Conservation (phyloP, 2,888 invertebrate species). For the Volucella bombylans region DNA sequence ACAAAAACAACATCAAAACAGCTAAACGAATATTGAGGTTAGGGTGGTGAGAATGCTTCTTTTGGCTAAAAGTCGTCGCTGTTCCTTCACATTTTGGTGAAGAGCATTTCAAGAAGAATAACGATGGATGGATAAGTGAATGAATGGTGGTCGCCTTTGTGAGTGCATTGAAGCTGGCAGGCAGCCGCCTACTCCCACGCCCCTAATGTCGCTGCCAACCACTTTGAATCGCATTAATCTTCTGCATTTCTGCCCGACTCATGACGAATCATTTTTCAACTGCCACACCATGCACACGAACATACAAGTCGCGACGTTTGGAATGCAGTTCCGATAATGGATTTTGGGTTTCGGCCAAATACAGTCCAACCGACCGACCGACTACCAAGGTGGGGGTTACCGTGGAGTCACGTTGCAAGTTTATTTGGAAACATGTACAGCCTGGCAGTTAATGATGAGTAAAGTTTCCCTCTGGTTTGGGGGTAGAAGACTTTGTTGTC, state of each 20-base stretch:
- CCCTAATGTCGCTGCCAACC: conserved; percentile 69
- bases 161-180: conserved; percentile 56
- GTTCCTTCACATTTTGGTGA: conserved; percentile 18
- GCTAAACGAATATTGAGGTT: conserved; percentile 66
- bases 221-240: conserved; percentile 73
- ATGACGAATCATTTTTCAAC: conserved; percentile 74
- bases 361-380: conserved; percentile 7
- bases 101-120: conserved; percentile 26
- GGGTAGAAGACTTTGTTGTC: not conserved
- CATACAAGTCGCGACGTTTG: conserved; percentile 32
- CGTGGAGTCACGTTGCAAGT: not conserved
- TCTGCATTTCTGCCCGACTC: conserved; percentile 68
- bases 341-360: conserved; percentile 70
- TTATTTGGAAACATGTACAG: conserved; percentile 51
- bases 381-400: not conserved
- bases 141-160: conserved; percentile 72
- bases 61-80: conserved; percentile 53
- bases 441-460: conserved; percentile 61
- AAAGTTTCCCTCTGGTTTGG: not conserved
- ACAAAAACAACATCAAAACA: conserved; percentile 54
- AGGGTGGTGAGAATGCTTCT: conserved; percentile 61
- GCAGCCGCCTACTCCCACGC: conserved; percentile 69
- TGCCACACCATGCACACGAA: conserved; percentile 65
- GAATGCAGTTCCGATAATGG: conserved; percentile 71
- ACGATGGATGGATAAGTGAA: conserved; percentile 73